Evolutionary conservation across 1,140 invertebrate species (phyloP).

Genomic region (Phocides pigmalion): DNA sequence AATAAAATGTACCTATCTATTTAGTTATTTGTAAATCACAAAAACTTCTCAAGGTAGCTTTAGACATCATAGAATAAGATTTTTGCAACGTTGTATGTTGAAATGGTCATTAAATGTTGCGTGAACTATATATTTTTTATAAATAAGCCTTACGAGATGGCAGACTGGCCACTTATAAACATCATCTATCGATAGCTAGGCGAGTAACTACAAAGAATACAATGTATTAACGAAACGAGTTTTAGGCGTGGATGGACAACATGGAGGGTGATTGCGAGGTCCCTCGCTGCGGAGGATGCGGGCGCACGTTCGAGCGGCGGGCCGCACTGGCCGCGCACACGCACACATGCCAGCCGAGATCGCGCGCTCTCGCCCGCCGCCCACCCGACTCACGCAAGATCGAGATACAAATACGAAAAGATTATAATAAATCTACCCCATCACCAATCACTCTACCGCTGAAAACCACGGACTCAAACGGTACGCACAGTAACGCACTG

Average conservation of each 20-base stretch:
- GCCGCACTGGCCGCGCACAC: constrained; percentile 87
- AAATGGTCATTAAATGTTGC: no score
- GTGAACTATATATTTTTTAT: no score
- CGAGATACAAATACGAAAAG: constrained; percentile 72
- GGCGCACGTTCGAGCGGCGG: constrained; percentile 87
- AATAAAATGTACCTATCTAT: no score
- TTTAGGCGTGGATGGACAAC: constrained; percentile 85
- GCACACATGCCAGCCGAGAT: constrained; percentile 82
- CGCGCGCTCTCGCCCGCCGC: constrained; percentile 49
- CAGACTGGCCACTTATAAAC: no score
- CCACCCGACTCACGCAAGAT: constrained; percentile 54
- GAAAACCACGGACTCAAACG: constrained; percentile 40
- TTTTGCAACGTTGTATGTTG: no score
- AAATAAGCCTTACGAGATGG: no score
- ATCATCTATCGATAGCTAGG: no score
- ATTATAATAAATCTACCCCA: constrained; percentile 63
- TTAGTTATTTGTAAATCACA: no score
- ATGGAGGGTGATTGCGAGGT: constrained; percentile 84
- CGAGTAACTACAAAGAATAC: no score
- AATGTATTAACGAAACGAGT: no score
- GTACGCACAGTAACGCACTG: constrained; percentile 41
- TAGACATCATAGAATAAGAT: no score
- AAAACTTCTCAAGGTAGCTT: no score
- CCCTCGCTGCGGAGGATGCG: constrained; percentile 87
- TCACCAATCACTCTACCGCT: constrained; percentile 21